Evolutionary conservation across 2,888 invertebrate genomes (phyloP), one percentile per base, ranked within the genome.

Genomic region (Dendrolimus houi): DNA sequence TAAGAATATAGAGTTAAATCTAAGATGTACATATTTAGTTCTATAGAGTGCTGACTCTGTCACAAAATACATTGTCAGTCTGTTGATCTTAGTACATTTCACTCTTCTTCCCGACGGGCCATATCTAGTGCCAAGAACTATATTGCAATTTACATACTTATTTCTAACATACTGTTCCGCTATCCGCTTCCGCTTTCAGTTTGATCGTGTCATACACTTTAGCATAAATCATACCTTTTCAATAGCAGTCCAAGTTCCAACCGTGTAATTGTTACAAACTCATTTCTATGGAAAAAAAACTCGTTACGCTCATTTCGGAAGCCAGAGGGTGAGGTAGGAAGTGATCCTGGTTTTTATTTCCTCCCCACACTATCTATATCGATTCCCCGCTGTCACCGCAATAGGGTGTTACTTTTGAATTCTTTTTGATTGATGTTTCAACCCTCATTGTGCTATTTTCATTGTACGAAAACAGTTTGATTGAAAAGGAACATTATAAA

Each of bases 301-400:
- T 59, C 58, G 54, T 63, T 64, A 68, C 57, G 69, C 68, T 67
- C 63, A 63, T 62, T 71, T 64, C 72, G 72, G 77, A 77, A 81
- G 68, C 70, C 70, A 69, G 70, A 74, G 84, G 87, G 83, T 75
- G 79, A 67, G 66, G 66, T 77, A 79, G 87, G 88, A 88, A 87
- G 81, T 79, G 80, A 78, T 77, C 81, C 85, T 77, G 83, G 85
- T 84, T 83, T 47, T 77, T 77, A 80, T 80, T 83, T 85, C 85
- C 85, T 77, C 79, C 81, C 79, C 74, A 75, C 70, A 72, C 47
- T 47, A 47, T 70, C 69, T 69, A 71, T 79, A 85, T 85, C 75
- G 83, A 83, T 81, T 80, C 77, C 74, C 75, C 72, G 74, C 72
- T 77, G 82, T 79, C 81, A 81, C 81, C 83, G 75, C 83, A 79